Evolutionary conservation across 2,888 invertebrate species (phyloP).

Genomic region (Lobophora halterata): DNA sequence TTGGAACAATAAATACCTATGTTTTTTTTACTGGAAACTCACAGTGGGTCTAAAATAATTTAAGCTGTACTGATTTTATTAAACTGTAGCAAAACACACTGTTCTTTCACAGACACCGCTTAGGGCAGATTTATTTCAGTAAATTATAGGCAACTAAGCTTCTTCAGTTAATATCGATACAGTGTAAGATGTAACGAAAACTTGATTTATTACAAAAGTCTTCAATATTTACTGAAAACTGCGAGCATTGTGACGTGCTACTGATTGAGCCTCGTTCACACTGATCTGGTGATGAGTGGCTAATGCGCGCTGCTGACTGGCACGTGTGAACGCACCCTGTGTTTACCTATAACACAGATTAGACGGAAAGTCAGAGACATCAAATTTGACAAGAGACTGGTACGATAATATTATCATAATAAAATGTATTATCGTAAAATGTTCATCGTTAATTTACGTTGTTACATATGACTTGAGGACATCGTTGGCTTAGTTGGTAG

Average conservation of each 20-base stretch:
- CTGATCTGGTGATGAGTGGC: slow-evolving; percentile 21
- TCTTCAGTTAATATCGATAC: no score
- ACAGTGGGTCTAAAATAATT: background rate
- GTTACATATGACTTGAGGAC: no score
- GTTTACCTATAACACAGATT: slow-evolving; percentile 15
- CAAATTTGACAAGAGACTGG: no score
- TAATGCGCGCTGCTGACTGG: slow-evolving; percentile 26
- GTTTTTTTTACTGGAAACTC: background rate
- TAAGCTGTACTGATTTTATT: background rate
- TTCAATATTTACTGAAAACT: no score
- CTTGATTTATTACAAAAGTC: no score
- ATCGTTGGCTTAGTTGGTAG: no score
- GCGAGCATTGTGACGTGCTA: slow-evolving; percentile 7
- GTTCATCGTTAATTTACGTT: no score
- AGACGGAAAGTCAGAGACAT: background rate
- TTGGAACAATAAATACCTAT: no score
- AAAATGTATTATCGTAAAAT: no score
- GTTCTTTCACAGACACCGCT: slow-evolving; percentile 13
- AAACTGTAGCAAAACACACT: slow-evolving; percentile 4
- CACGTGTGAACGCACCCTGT: slow-evolving; percentile 25
- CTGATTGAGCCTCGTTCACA: slow-evolving; percentile 26
- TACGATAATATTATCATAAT: no score
- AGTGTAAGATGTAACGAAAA: no score
- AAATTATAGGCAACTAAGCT: no score
- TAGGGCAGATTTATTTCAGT: slow-evolving; percentile 19